phyloP scores from a whole-genome alignment of 1,140 invertebrate genomes.

The Brachionus koreanus region DNA sequence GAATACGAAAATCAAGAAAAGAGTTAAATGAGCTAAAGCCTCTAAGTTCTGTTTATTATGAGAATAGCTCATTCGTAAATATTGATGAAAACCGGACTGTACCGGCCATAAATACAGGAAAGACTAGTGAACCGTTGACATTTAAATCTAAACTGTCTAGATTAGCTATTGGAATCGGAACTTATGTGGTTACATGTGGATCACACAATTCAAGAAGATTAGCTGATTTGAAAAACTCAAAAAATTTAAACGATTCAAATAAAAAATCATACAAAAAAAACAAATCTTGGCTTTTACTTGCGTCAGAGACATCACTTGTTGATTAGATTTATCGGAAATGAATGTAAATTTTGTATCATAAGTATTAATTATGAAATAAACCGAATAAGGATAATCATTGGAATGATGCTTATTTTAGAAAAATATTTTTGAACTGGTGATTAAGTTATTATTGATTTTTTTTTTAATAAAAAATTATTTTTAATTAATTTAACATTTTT shows the following conservation, averaged over 20 bases:
- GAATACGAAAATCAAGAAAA: background rate
- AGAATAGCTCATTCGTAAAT: background rate
- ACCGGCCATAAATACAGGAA: background rate
- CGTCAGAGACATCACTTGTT: constrained; percentile 8
- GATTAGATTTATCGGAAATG: background rate
- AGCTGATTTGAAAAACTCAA: constrained; percentile 11
- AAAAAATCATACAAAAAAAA: constrained; percentile 14
- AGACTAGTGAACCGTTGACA: background rate
- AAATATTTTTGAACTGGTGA: background rate
- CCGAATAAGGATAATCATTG: background rate
- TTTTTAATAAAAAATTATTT: background rate
- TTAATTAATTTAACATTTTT: background rate
- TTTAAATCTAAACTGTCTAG: constrained; percentile 20
- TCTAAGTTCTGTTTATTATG: background rate
- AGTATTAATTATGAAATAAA: background rate
- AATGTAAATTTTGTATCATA: background rate
- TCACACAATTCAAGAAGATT: constrained; percentile 22
- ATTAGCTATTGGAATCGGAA: constrained; percentile 4
- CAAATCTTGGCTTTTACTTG: constrained; percentile 17
- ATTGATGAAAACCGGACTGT: background rate
- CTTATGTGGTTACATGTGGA: constrained; percentile 34
- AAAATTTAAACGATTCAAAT: background rate
- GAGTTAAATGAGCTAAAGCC: background rate
- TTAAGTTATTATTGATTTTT: background rate
- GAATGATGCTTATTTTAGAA: background rate